Evolutionary conservation across 2,797 vertebrate species (phyloP).

Genomic region (Microctenopoma stevenorrisi): DNA sequence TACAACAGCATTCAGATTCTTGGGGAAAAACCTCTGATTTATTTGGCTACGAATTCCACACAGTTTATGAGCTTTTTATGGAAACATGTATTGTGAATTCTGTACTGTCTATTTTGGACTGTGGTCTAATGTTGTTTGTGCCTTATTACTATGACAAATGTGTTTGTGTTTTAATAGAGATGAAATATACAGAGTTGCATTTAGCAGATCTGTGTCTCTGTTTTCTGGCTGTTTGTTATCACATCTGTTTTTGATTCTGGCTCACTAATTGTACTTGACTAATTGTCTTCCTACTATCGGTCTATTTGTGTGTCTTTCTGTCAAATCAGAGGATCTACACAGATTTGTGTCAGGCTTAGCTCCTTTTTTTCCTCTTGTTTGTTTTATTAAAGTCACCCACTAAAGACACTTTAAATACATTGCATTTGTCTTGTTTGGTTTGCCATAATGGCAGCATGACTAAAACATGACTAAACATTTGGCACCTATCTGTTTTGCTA

Average conservation of each 20-base stretch:
- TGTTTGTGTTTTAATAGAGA: conserved; percentile 27
- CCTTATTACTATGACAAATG: conserved; percentile 62
- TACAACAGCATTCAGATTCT: conserved; percentile 6
- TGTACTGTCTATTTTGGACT: conserved; percentile 25
- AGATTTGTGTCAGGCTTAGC: conserved; percentile 6
- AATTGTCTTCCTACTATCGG: conserved; percentile 11
- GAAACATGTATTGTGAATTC: conserved; percentile 30
- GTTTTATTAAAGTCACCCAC: conserved; percentile 4
- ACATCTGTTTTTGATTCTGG: conserved; percentile 35
- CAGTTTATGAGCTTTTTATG: conserved; percentile 29
- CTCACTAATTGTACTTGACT: conserved; percentile 23
- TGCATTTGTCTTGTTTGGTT: not conserved
- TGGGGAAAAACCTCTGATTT: not conserved
- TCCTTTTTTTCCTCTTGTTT: conserved; percentile 1
- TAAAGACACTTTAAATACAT: conserved; percentile 14
- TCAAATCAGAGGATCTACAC: not conserved
- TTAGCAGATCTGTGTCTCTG: conserved; percentile 10
- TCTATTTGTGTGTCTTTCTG: conserved; percentile 11
- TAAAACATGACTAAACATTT: conserved; percentile 1
- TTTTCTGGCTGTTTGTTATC: conserved; percentile 11
- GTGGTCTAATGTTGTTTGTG: conserved; percentile 65
- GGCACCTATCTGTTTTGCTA: not conserved
- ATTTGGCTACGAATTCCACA: conserved; percentile 6
- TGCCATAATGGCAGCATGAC: conserved; percentile 1
- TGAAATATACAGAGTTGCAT: conserved; percentile 12